Evolutionary conservation across 2,113 vertebrate genomes (phyloP).

Genomic region (Thalassoma bifasciatum): DNA sequence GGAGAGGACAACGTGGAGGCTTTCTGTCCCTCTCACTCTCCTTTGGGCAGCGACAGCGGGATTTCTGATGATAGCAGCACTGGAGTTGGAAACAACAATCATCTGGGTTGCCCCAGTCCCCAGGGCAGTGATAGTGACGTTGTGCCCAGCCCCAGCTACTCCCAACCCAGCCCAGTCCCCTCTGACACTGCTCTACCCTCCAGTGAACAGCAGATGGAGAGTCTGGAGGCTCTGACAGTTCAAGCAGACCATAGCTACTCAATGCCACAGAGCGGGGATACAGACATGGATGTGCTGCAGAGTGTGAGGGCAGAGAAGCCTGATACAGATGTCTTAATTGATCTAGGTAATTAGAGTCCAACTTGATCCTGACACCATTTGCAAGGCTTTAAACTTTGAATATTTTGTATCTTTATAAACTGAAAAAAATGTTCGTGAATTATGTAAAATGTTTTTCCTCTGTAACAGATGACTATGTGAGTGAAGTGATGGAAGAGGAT

Average conservation of each 20-base stretch:
- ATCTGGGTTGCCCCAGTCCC: conserved; percentile 63
- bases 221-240: conserved; percentile 70
- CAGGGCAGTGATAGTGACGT: conserved; percentile 67
- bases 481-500: conserved; percentile 74
- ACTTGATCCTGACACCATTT: not conserved
- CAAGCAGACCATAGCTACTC: conserved; percentile 90
- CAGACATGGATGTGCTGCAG: conserved; percentile 74
- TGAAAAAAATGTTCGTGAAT: too few relatives aligned
- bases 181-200: conserved; percentile 28
- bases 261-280: conserved; percentile 64
- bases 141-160: conserved; percentile 71
- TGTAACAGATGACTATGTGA: conserved; percentile 79
- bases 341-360: conserved; percentile 80
- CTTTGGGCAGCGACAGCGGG: conserved; percentile 79
- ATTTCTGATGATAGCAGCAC: conserved; percentile 80
- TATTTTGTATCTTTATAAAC: not conserved
- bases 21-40: conserved; percentile 65
- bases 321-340: conserved; percentile 84
- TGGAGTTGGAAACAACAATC: conserved; percentile 54
- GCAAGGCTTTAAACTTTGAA: not conserved
- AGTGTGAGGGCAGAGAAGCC: conserved; percentile 78
- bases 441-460: conserved; percentile 3
- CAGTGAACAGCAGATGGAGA: conserved; percentile 61
- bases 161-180: conserved; percentile 60
- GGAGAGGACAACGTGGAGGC: conserved; percentile 60